phyloP scores from a whole-genome alignment of 2,888 invertebrate species.

The Chrysina gloriosa region DNA sequence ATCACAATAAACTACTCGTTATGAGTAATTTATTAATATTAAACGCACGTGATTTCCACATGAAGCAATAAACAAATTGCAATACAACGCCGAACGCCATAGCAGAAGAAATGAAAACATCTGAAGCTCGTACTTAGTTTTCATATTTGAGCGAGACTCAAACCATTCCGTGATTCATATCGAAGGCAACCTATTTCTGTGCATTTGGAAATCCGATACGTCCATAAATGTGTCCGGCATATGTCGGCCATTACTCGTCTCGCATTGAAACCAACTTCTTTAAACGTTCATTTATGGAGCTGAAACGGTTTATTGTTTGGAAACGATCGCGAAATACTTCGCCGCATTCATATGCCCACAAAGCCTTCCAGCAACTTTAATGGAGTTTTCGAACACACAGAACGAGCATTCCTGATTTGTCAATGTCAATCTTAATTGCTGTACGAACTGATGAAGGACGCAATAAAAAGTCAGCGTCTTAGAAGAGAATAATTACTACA shows the following conservation, averaged over 20 bases:
- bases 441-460: too few species aligned
- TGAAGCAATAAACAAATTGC: conserved; percentile 6
- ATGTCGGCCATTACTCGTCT: conserved; percentile 4
- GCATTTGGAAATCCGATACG: conserved; percentile 5
- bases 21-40: conserved; percentile 13
- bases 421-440: too few species aligned
- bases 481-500: too few species aligned
- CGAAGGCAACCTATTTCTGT: conserved; percentile 19
- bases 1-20: conserved; percentile 5
- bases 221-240: conserved; percentile 6
- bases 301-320: too few species aligned
- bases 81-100: conserved; percentile 5
- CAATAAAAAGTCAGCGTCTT: too few species aligned
- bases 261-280: background rate
- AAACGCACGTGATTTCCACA: background rate
- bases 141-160: background rate
- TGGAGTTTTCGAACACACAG: too few species aligned
- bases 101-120: conserved; percentile 6
- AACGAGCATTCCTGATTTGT: too few species aligned
- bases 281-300: too few species aligned
- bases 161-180: conserved; percentile 12
- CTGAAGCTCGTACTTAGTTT: conserved; percentile 8
- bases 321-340: too few species aligned
- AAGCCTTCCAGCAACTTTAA: too few species aligned
- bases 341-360: too few species aligned